phyloP scores from a whole-genome alignment of 2,888 invertebrate genomes.

The Ectemnius lituratus region DNA sequence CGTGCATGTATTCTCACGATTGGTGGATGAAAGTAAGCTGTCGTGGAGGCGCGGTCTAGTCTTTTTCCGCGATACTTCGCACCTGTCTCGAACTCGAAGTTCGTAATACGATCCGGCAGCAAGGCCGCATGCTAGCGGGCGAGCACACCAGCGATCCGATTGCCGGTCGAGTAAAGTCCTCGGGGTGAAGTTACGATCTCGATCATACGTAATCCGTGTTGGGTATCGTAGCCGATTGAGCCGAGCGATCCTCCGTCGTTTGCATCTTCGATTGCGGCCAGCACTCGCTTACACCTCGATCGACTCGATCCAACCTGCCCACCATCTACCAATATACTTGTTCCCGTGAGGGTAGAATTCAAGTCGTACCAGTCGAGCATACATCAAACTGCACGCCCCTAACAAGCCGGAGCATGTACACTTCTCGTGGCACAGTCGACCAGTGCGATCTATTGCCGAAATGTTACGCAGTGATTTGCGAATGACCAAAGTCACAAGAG shows the following conservation, averaged over 20 bases:
- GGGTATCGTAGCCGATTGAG: conserved; percentile 57
- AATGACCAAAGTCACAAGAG: no score
- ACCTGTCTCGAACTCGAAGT: conserved; percentile 24
- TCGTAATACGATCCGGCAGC: conserved; percentile 46
- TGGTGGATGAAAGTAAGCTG: neutral
- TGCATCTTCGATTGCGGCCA: conserved; percentile 35
- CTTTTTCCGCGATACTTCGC: conserved; percentile 2
- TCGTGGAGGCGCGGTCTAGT: neutral
- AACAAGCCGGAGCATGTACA: conserved; percentile 1
- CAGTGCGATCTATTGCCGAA: no score
- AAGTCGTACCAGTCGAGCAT: conserved; percentile 38
- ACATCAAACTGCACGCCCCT: conserved; percentile 17
- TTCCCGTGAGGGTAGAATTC: conserved; percentile 13
- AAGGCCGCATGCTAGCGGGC: conserved; percentile 22
- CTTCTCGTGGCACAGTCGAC: neutral
- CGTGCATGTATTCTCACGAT: neutral
- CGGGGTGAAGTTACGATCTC: conserved; percentile 58
- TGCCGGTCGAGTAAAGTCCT: conserved; percentile 58
- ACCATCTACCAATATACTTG: conserved; percentile 14
- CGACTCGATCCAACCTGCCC: conserved; percentile 17
- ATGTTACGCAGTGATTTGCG: no score
- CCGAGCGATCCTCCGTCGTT: conserved; percentile 37
- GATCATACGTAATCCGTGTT: conserved; percentile 45
- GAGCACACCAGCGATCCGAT: conserved; percentile 45
- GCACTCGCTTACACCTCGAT: conserved; percentile 28